Percentiles rank a stretch among this genome's conserved stretches.
These are phyloP conservation scores for Tylochromis polylepis DNA, from an alignment of 2,113 vertebrate species.

Conservation along the genomic window DNA sequence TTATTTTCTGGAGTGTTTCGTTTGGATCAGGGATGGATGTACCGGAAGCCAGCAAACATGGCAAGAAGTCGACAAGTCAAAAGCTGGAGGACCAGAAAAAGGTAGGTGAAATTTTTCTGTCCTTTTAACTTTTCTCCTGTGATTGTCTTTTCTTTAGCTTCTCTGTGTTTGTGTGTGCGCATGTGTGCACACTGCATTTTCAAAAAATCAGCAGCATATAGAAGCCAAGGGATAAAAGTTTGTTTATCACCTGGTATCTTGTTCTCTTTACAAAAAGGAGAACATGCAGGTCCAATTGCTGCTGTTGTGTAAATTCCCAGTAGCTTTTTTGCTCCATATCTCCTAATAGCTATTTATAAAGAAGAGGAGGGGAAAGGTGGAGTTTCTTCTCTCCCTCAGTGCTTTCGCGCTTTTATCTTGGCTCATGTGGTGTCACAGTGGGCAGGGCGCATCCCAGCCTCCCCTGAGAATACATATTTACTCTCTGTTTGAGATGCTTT, in stretches of 20 bases:
- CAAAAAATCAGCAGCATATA: not conserved
- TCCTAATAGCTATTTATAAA: conserved; percentile 55
- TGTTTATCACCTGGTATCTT: conserved; percentile 28
- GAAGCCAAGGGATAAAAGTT: conserved; percentile 9
- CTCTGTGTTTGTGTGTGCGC: not conserved
- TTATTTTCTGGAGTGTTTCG: conserved; percentile 74
- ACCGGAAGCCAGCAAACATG: conserved; percentile 91
- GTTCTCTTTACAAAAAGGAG: conserved; percentile 5
- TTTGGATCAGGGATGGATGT: conserved; percentile 88
- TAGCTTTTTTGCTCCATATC: conserved; percentile 21
- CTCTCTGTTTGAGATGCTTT: conserved; percentile 31
- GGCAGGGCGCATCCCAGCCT: not conserved
- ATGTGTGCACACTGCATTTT: not conserved
- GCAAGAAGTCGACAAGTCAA: conserved; percentile 93
- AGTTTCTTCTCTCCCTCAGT: not conserved
- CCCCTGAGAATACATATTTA: conserved; percentile 35
- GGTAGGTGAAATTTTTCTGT: conserved; percentile 71
- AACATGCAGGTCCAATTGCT: conserved; percentile 24
- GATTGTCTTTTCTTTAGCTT: not conserved
- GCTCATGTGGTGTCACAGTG: conserved; percentile 15
- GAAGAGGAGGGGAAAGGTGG: not conserved
- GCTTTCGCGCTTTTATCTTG: conserved; percentile 29
- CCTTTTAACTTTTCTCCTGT: not conserved
- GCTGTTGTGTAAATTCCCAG: conserved; percentile 29
- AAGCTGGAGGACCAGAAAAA: conserved; percentile 99